Evolutionary conservation across 2,888 invertebrate species (phyloP).

Genomic region (Pachycephus smyrnensis): DNA sequence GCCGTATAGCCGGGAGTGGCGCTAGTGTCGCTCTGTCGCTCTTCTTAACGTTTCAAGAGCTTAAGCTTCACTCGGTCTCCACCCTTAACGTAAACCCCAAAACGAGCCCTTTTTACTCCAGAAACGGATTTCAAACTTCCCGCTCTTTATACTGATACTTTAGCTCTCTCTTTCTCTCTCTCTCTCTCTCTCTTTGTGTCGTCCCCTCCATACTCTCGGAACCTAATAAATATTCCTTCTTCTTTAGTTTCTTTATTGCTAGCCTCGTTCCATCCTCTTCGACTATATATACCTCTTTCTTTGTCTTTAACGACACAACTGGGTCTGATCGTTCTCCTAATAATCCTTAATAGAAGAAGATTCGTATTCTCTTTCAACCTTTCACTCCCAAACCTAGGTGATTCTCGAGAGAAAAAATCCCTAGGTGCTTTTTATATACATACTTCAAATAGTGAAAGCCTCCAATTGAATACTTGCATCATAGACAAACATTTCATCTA

Average conservation of each 20-base stretch:
- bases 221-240: not conserved
- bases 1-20: not conserved
- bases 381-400: not conserved
- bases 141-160: not conserved
- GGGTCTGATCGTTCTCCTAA: not conserved
- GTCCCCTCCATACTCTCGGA: not conserved
- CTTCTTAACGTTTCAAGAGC: not conserved
- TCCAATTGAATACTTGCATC: not conserved
- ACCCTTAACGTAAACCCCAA: not conserved
- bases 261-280: not conserved
- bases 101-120: not conserved
- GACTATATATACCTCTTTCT: too few relatives aligned
- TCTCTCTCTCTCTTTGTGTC: conserved; percentile 16
- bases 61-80: not conserved
- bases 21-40: not conserved
- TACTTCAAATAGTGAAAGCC: not conserved
- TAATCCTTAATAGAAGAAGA: not conserved
- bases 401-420: not conserved
- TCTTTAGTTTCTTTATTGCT: not conserved
- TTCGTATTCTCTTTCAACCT: too few relatives aligned
- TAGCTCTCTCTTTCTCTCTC: not conserved
- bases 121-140: not conserved
- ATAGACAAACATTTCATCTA: not conserved
- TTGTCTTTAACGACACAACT: not conserved
- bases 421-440: not conserved